Conservation (phyloP, 2,888 invertebrate species). For the Petrolisthes manimaculis region DNA sequence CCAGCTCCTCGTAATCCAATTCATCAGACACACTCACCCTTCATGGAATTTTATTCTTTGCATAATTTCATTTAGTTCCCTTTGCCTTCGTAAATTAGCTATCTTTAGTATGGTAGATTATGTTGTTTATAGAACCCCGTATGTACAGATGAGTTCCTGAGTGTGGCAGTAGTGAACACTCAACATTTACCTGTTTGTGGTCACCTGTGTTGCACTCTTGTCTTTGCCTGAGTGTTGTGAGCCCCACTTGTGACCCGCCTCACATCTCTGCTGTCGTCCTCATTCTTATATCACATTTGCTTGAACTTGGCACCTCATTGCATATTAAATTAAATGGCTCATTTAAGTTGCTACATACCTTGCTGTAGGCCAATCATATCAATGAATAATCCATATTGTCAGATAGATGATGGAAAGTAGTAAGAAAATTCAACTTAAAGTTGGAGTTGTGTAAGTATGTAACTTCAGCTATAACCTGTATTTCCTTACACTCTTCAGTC, state of each 20-base stretch:
- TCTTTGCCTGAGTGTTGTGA: slow-evolving; percentile 51
- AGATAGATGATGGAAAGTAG: too few relatives aligned
- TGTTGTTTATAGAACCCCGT: background rate
- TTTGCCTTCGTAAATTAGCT: background rate
- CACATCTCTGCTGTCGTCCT: slow-evolving; percentile 11
- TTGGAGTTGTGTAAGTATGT: too few relatives aligned
- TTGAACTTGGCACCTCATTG: background rate
- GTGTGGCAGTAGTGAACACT: slow-evolving; percentile 43
- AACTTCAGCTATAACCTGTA: too few relatives aligned
- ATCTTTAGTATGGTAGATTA: slow-evolving; percentile 13
- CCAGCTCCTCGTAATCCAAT: background rate
- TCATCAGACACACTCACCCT: slow-evolving; percentile 15
- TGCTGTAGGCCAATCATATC: too few relatives aligned
- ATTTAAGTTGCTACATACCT: too few relatives aligned
- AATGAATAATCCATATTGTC: too few relatives aligned
- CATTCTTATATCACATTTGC: background rate
- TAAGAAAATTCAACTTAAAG: too few relatives aligned
- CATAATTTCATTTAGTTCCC: background rate
- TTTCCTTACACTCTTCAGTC: too few relatives aligned
- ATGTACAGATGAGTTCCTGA: slow-evolving; percentile 28
- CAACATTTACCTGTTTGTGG: slow-evolving; percentile 35
- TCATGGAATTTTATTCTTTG: background rate
- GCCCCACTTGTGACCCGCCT: slow-evolving; percentile 35
- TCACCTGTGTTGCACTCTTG: slow-evolving; percentile 54
- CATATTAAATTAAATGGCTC: too few relatives aligned